These are phyloP conservation scores for Sicus ferrugineus DNA, from an alignment of 2,888 invertebrate species.

Conservation along the genomic window DNA sequence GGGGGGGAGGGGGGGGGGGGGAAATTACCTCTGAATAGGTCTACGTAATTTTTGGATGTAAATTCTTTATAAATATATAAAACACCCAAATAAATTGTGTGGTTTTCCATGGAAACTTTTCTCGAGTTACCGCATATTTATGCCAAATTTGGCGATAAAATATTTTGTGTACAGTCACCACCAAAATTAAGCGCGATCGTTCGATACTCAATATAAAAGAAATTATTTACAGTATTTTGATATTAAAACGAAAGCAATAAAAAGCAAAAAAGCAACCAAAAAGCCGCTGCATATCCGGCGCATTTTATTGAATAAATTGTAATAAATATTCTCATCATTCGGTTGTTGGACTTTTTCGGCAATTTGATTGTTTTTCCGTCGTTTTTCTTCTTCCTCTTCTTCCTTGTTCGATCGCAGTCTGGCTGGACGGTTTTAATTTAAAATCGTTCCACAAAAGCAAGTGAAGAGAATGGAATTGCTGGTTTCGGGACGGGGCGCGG, in stretches of 20 bases:
- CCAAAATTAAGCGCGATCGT: too few species aligned
- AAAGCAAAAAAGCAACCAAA: neutral
- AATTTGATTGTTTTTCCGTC: neutral
- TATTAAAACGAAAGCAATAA: neutral
- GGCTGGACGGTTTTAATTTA: slow-evolving; percentile 8
- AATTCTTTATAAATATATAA: too few species aligned
- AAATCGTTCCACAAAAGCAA: neutral
- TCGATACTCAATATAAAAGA: too few species aligned
- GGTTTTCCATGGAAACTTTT: too few species aligned
- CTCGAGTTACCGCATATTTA: neutral
- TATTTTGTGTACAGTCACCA: too few species aligned
- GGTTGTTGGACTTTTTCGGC: neutral
- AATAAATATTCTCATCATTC: slow-evolving; percentile 4
- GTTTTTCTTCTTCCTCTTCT: too few species aligned
- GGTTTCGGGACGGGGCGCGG: neutral
- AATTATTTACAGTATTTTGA: too few species aligned
- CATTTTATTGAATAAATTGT: neutral
- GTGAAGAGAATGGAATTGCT: neutral
- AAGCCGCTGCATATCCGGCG: slow-evolving; percentile 14
- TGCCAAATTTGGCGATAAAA: slow-evolving; percentile 8
- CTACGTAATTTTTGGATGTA: too few species aligned
- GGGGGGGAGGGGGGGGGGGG: too few species aligned
- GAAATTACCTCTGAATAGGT: too few species aligned
- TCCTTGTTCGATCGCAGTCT: neutral
- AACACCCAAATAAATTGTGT: too few species aligned